Base-by-base conservation (phyloP, 2,888 invertebrate species). In the Dynastes grantii region DNA sequence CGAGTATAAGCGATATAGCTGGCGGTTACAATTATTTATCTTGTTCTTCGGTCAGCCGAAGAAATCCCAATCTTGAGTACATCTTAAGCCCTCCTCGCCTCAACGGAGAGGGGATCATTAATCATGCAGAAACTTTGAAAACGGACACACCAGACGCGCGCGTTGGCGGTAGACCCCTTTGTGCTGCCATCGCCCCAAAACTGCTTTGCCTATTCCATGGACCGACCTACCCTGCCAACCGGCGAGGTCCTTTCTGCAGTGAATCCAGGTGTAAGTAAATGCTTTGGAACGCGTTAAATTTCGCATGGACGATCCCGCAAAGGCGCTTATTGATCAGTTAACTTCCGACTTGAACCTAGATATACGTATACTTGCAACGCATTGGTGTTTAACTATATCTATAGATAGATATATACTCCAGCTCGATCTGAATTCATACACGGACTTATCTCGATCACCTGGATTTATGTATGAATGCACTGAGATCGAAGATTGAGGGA, bases 191-290 rank as follows among this genome's bases (percentile, higher is more conserved):
- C 4, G 8, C 13, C 45, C 45, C 5, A 27, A 61, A 63, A 5
- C 32, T 32, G 29, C 27, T 27, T 29, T 9, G 49, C 61, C 29
- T 37, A 37, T 45, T 51, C 13, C 55, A 58, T 16, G n/a, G 55
- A 16, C 22, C 16, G 22, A 22, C 5, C 16, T 58, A 8, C 22
- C n/a, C 16, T 22, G 5, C 32, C 5, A 22, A 16, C 8, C 22
- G 45, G 49, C 22, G 27, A 8, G 58, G n/a, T 55, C 58, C 40
- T 55, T 58, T 32, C 53, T 40, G 27, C 58, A 68, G 53, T 55
- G 70, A 80, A 79, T 51, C 61, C 75, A 77, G 70, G 79, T 80
- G 80, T 80, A 80, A 80, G 79, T 78, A 80, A 80, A 61, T 29
- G 77, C 76, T 68, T 76, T 68, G 77, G 64, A 61, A 61, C 76